A percentile compares a stretch with the other conserved stretches of the same genome.
Evolutionary conservation across 2,888 invertebrate genomes (phyloP).

Genomic region (Philereme transversata): DNA sequence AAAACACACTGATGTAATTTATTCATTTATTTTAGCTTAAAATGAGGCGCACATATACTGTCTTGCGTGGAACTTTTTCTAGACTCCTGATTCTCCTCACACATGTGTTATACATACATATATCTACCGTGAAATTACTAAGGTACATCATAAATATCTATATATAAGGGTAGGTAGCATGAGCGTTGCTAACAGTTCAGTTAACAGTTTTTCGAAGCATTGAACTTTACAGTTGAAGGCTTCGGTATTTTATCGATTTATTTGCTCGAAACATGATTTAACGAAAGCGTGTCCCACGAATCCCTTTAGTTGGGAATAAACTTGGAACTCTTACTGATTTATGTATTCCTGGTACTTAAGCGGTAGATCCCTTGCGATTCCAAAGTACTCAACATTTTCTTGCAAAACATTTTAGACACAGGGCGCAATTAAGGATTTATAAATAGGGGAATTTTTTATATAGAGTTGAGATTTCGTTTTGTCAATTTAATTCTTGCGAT

Average conservation of each 20-base stretch:
- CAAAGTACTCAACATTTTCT: constrained; percentile 14
- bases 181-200: no score
- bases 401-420: constrained; percentile 13
- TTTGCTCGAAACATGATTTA: neutral
- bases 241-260: neutral
- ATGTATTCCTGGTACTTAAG: constrained; percentile 34
- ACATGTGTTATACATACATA: no score
- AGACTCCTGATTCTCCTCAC: no score
- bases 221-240: neutral
- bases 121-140: no score
- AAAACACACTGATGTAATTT: no score
- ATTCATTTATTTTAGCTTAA: no score
- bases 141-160: no score
- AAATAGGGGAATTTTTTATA: neutral
- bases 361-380: constrained; percentile 16
- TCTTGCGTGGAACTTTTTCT: no score
- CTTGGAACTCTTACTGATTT: constrained; percentile 29
- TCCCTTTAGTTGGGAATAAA: constrained; percentile 28
- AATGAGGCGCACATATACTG: no score
- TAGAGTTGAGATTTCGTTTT: no score
- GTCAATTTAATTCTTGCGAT: no score
- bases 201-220: neutral
- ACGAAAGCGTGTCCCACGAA: constrained; percentile 10
- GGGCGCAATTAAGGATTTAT: constrained; percentile 1
- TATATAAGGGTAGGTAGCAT: no score